Evolutionary conservation across 2,888 invertebrate species (phyloP).

Genomic region (Alviniconcha strummeri): DNA sequence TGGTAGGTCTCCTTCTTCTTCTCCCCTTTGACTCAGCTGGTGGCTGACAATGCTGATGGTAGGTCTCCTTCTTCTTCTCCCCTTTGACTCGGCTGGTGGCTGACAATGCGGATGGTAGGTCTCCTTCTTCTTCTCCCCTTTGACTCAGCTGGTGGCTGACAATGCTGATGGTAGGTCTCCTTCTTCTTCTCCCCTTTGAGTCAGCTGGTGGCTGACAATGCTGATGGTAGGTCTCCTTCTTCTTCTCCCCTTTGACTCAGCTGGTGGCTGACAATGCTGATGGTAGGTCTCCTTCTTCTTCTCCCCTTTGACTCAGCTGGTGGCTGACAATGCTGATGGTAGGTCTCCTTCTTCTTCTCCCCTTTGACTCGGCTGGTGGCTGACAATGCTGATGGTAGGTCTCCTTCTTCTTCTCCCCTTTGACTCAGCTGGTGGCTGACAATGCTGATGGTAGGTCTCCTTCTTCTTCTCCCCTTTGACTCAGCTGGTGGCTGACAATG

Average conservation of each 20-base stretch:
- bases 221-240: slow-evolving; percentile 10
- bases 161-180: slow-evolving; percentile 12
- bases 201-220: slow-evolving; percentile 16
- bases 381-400: slow-evolving; percentile 21
- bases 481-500: slow-evolving; percentile 16
- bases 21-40: too few relatives aligned
- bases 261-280: slow-evolving; percentile 15
- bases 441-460: slow-evolving; percentile 12
- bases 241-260: too few relatives aligned
- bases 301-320: too few relatives aligned
- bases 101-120: slow-evolving; percentile 20
- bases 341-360: not conserved
- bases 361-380: too few relatives aligned
- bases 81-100: too few relatives aligned
- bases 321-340: slow-evolving; percentile 23
- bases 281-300: slow-evolving; percentile 5
- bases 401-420: too few relatives aligned
- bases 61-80: not conserved
- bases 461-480: too few relatives aligned
- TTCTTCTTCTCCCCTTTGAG: too few relatives aligned
- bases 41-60: slow-evolving; percentile 23
- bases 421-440: slow-evolving; percentile 19
- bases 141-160: slow-evolving; percentile 19
- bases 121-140: too few relatives aligned
- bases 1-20: slow-evolving; percentile 5